These are phyloP conservation scores for Atta colombica DNA, from an alignment of 1,140 invertebrate genomes.

Conservation along the genomic window DNA sequence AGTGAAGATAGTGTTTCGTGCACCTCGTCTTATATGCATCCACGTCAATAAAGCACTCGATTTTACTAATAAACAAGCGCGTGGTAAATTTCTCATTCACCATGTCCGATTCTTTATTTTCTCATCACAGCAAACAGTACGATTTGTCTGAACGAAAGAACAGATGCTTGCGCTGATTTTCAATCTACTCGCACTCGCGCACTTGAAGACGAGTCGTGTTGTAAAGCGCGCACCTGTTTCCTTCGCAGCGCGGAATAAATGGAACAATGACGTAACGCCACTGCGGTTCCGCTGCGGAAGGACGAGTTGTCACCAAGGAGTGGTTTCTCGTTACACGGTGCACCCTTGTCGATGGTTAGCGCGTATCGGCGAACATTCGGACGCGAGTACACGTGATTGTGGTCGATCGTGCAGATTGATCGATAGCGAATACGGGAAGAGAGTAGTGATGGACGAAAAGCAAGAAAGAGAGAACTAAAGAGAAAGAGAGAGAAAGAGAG, in stretches of 20 bases:
- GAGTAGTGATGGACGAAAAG: not conserved
- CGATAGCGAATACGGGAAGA: not conserved
- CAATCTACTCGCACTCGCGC: not conserved
- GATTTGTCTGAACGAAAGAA: not conserved
- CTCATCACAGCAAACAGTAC: not conserved
- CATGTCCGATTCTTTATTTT: not conserved
- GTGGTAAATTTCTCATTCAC: not conserved
- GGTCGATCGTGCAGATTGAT: conserved; percentile 6
- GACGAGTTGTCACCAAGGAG: not conserved
- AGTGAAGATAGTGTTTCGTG: not conserved
- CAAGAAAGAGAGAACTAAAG: not conserved
- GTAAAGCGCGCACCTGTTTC: conserved; percentile 35
- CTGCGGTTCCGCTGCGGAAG: conserved; percentile 46
- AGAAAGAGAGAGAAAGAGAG: not conserved
- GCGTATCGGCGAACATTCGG: not conserved
- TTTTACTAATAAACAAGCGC: not conserved
- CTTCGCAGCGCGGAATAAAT: conserved; percentile 21
- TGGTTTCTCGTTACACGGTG: not conserved
- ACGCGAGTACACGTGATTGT: not conserved
- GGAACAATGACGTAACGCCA: conserved; percentile 52
- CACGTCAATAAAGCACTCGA: not conserved
- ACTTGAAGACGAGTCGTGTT: not conserved
- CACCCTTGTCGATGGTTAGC: not conserved
- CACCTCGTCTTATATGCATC: not conserved
- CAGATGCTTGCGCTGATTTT: not conserved